Evolutionary conservation across 2,888 invertebrate species (phyloP), one percentile per base, ranked within the genome.

Genomic region (Fissipunctia ypsillon): DNA sequence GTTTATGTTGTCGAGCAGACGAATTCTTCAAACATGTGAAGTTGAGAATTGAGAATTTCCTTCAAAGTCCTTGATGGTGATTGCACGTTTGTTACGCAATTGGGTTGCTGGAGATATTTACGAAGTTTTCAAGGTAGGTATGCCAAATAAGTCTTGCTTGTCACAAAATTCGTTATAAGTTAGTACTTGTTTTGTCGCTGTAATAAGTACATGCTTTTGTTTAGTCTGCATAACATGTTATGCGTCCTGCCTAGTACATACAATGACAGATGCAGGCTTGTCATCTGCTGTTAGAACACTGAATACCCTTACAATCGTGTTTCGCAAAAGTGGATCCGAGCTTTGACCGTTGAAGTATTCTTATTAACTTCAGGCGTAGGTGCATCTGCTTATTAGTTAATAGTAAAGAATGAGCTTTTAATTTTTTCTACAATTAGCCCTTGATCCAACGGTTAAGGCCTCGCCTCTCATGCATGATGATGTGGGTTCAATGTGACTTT

Each of bases 221-320:
- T 38, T 25, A 35, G 57, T 28, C 43, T 45, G 6, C 22, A 31
- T 59, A 74, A 59, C 45, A 50, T 50, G 31, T 57, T 67, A 45
- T 14, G 22, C 38, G 19, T 41, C 31, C 38, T 50, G 28, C 1
- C 7, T 12, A 19, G 7, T 64, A n/a, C 9, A 6, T 68, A 19
- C 45, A 25, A 45, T 25, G 25, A 19, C 57, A 64, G 59, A 10
- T 80, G 25, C 38, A 31, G 16, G 16, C 9, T 41, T 14, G 25
- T 57, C 65, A 63, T 50, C 38, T 57, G 61, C 54, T 56, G 54
- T 50, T 57, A 43, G 65, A 74, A 63, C 57, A 56, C 35, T 35
- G 48, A 65, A 54, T 35, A 65, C 22, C 3, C 31, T 28, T 35
- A 66, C 2, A 57, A 57, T 80, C 74, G 0, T 63, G 75, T 80